phyloP scores from a whole-genome alignment of 2,113 vertebrate species.

The Odocoileus hemionus region DNA sequence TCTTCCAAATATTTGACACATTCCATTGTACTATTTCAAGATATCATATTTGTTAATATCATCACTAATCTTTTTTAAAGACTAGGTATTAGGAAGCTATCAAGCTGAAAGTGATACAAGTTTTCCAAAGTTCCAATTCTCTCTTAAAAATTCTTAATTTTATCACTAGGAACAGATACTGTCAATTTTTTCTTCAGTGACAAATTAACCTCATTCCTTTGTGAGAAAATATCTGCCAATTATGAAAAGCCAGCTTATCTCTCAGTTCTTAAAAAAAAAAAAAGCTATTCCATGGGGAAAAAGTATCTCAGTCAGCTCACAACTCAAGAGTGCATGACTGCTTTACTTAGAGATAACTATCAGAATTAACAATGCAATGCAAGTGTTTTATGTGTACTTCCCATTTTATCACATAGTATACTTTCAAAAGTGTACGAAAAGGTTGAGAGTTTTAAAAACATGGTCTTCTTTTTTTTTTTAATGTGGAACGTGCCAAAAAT shows the following conservation, averaged over 20 bases:
- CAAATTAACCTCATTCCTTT: background rate
- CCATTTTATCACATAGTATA: background rate
- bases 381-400: background rate
- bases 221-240: background rate
- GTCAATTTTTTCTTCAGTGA: background rate
- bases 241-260: background rate
- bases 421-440: background rate
- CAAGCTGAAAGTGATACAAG: background rate
- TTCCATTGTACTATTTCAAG: background rate
- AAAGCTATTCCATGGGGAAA: background rate
- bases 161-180: background rate
- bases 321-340: background rate
- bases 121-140: background rate
- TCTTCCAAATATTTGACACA: background rate
- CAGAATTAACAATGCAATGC: background rate
- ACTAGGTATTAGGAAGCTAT: background rate
- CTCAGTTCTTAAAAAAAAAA: background rate
- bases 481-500: background rate
- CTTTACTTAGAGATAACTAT: background rate
- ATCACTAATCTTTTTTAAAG: background rate
- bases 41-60: background rate
- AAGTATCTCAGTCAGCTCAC: background rate
- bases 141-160: background rate
- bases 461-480: background rate
- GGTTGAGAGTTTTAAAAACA: background rate